Evolutionary conservation across 2,888 invertebrate species (phyloP), one percentile per base, ranked within the genome.

Genomic region (Prosopocoilus inquinatus): DNA sequence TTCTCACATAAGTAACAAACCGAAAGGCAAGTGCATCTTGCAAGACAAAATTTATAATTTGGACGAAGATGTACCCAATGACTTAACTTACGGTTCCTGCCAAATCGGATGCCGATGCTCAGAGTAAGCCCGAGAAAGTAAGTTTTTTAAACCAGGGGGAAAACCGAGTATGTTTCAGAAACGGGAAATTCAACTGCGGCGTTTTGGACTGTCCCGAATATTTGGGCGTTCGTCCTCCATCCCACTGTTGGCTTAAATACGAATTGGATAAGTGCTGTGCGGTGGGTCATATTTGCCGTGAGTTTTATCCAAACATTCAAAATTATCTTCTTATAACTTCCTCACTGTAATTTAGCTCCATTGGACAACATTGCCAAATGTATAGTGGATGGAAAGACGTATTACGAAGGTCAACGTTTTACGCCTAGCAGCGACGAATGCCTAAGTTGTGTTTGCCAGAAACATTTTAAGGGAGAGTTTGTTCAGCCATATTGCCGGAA

Each of bases 201-300:
- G 48, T 64, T 9, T 52, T 68, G 16, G 66, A 67, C 16, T 70
- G 65, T 49, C 63, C 60, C 9, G 63, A 64, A 58, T 63, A 57
- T 57, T 47, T 62, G 0, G 60, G 58, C 3, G 12, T 33, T 5
- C 51, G 49, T 12, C 51, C 57, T 15, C 54, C 15, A 28, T 53
- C 59, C 1, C 47, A 41, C n/a, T 55, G 57, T 39, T 55, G 47
- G 33, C 52, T 36, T 12, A 52, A 20, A n/a, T 53, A 60, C 44
- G 53, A 60, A 32, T 12, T 55, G n/a, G 47, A 55, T 41, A 36
- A 51, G 13, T 60, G 64, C 36, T 64, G 64, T 44, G 28, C 55
- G 35, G 50, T 39, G 12, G 64, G 60, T 11, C 51, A 61, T 44
- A 46, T 46, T 9, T 64, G 63, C 47, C 57, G 62, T 53, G 58